Base-by-base conservation (phyloP, 2,888 invertebrate genomes). In the Oxyteleia sp. region DNA sequence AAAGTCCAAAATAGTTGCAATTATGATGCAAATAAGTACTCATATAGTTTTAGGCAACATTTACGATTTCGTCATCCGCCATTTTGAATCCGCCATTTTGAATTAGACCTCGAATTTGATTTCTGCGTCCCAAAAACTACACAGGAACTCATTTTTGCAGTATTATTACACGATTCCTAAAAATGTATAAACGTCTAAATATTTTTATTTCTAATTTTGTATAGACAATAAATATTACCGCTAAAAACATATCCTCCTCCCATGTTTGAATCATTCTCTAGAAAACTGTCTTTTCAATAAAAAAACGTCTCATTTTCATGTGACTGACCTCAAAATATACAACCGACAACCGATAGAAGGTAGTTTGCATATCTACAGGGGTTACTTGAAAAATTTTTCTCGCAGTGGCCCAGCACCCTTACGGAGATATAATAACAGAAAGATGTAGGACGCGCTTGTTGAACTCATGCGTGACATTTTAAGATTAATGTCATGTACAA, bases 351-450 rank as follows among this genome's bases (percentile, higher is more conserved):
- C 61, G 68, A 81, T 80, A 72, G 69, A 29, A 41, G 71, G 66
- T 72, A 80, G 79, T 80, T 80, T 80, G 79, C 71, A 80, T 72
- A 72, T 59, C 71, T n/a, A 57, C 72, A 64, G 72, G 51, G 64
- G 72, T 72, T 43, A 49, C 47, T 26, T 38, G 80, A 81, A 63
- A 64, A 64, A 82, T 82, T 82, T 69, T 64, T 47, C 69, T 69
- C 43, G 32, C 64, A 59, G 16, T 61, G 63, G 45, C 4, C 61
- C 53, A 49, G 55, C 57, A 82, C 63, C 51, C 64, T 63, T 20
- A 18, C 57, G 43, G 61, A 63, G 75, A 69, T 63, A 81, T 69
- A 68, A 81, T 74, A 61, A 74, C 61, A 61, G 10, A 45, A 68
- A 79, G 69, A 79, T 71, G 63, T 41, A 57, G 80, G 72, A 61